These are phyloP conservation scores for Falco punctatus DNA, from an alignment of 2,113 vertebrate species.

Conservation along the genomic window DNA sequence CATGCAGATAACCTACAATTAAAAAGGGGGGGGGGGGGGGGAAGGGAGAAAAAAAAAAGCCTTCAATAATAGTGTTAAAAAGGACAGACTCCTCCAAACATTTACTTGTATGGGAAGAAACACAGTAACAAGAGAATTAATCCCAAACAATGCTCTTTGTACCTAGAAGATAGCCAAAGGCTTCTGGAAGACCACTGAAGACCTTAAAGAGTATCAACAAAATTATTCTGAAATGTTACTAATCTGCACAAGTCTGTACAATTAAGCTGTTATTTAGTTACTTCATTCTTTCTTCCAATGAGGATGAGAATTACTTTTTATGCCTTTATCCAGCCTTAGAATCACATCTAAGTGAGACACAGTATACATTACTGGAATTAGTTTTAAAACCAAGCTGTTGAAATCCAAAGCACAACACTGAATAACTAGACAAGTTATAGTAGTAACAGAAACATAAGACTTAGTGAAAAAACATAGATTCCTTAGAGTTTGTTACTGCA, in stretches of 20 bases:
- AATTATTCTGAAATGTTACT: neutral
- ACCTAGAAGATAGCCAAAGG: neutral
- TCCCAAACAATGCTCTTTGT: neutral
- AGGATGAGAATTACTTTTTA: neutral
- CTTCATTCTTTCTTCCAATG: neutral
- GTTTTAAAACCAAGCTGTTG: neutral
- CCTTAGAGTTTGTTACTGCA: neutral
- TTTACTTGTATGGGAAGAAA: neutral
- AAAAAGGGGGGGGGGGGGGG: neutral
- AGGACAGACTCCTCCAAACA: neutral
- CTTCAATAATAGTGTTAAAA: neutral
- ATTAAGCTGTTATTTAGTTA: neutral
- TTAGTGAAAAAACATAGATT: neutral
- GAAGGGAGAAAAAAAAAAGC: neutral
- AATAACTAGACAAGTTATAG: neutral
- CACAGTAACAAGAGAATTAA: neutral
- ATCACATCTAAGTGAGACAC: neutral
- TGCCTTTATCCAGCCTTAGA: neutral
- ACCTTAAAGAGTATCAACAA: neutral
- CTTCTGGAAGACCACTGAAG: neutral
- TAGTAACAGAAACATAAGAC: neutral
- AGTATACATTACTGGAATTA: neutral
- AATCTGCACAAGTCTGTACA: neutral
- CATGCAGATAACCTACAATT: slow-evolving; percentile 85
- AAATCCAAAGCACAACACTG: neutral